A percentile compares a stretch with the other conserved stretches of the same genome.
Conservation (phyloP, 2,113 vertebrate species). For the Monarcha castaneiventris region DNA sequence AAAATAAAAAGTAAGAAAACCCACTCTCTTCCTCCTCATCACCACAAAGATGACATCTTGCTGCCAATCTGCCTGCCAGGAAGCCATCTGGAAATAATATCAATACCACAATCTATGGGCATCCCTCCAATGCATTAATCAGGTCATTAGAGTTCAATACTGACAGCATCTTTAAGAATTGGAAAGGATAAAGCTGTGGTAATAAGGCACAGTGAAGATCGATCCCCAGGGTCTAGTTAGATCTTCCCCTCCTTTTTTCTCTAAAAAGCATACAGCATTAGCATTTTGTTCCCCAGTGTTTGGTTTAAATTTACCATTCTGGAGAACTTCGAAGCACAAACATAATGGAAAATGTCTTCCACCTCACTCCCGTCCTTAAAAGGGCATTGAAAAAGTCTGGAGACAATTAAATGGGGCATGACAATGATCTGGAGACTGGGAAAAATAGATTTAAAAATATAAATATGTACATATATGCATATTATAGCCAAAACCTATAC, state of each 20-base stretch:
- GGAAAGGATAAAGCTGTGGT: neutral
- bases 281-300: neutral
- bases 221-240: neutral
- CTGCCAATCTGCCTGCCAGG: constrained; percentile 35
- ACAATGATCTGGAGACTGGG: neutral
- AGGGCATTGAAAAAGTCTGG: neutral
- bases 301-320: constrained; percentile 5
- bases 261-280: neutral
- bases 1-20: neutral
- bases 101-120: constrained; percentile 33
- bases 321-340: neutral
- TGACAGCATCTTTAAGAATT: constrained; percentile 24
- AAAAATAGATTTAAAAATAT: neutral
- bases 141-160: constrained; percentile 43
- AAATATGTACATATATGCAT: neutral
- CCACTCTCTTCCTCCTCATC: neutral
- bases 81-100: constrained; percentile 46
- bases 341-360: neutral
- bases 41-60: constrained; percentile 22
- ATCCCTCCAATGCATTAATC: constrained; percentile 39
- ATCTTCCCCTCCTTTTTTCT: neutral
- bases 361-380: neutral
- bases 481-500: neutral
- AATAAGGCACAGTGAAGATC: neutral
- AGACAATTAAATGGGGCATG: neutral